Evolutionary conservation across 2,113 vertebrate species (phyloP), one percentile per base, ranked within the genome.

Genomic region (Grammomys surdaster): DNA sequence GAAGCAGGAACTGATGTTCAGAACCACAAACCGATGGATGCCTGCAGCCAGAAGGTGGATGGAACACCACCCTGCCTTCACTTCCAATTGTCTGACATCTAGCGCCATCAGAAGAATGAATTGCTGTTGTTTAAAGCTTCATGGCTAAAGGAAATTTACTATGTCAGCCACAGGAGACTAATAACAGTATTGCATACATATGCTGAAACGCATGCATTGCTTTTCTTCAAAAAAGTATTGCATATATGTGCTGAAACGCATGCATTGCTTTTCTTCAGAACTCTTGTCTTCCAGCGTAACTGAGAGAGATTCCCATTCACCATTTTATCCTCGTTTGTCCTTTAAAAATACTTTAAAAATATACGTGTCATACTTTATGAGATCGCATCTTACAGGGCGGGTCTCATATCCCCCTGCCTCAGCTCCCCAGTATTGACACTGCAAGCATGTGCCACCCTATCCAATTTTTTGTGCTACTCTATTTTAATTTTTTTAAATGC

Each of bases 401-500:
- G 24, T 24, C 69, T 73, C 48, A 70, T 40, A 40, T 63, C n/a
- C n/a, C 63, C n/a, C 24, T 63, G n/a, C 58, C 58, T 84, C 81
- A 31, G 81, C n/a, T 84, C 24, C 24, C 24, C 81, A 28, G n/a
- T 84, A n/a, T 24, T 88, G 36, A 56, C 22, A 88, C 14, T 73
- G 36, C 16, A 88, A 28, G 51, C 36, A 28, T 56, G 69, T 28
- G 36, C 36, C 84, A 69, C 63, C 63, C 65, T 22, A 33, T 3
- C 14, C 36, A 11, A 26, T 36, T 73, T 88, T 8, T 24, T 46
- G 10, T n/a, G 67, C 82, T 93, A 46, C n/a, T 54, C 84, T 91
- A 48, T 7, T 58, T 92, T 89, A 81, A 48, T 85, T 93, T 89
- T 95, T 73, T 58, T 46, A 86, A 91, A 65, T 40, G 4, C 58